A percentile compares a stretch with the other conserved stretches of the same genome.
Evolutionary conservation across 2,113 vertebrate species (phyloP).

Genomic region (Rhinolophus sinicus): DNA sequence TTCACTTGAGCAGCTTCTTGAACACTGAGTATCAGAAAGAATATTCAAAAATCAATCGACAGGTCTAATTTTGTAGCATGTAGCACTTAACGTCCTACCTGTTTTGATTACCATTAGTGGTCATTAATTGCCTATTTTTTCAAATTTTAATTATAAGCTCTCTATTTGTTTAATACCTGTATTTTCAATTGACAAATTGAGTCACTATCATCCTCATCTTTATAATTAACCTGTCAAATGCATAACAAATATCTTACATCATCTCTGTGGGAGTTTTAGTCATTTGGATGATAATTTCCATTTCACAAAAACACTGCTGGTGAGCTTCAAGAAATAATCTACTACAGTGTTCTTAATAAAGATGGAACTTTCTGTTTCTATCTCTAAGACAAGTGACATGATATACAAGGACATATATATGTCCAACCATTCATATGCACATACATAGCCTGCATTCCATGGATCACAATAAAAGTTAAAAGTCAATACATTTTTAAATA

Average conservation of each 20-base stretch:
- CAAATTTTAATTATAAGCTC: neutral
- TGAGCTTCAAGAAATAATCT: slow-evolving; percentile 59
- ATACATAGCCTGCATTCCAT: slow-evolving; percentile 1
- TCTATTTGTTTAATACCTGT: slow-evolving; percentile 52
- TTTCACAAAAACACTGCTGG: slow-evolving; percentile 43
- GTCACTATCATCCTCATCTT: slow-evolving; percentile 64
- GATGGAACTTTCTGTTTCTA: neutral
- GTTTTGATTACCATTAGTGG: slow-evolving; percentile 24
- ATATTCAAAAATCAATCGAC: slow-evolving; percentile 32
- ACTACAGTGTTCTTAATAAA: neutral
- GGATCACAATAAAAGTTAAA: slow-evolving; percentile 65
- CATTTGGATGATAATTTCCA: slow-evolving; percentile 79
- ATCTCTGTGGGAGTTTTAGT: slow-evolving; percentile 78
- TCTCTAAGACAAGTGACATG: slow-evolving; percentile 1
- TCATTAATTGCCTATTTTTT: slow-evolving; percentile 29
- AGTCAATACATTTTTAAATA: slow-evolving; percentile 68
- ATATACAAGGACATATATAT: slow-evolving; percentile 7
- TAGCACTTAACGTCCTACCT: slow-evolving; percentile 26
- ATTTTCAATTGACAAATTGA: slow-evolving; percentile 70
- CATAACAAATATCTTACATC: slow-evolving; percentile 77
- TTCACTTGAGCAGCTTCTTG: slow-evolving; percentile 17
- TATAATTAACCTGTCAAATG: slow-evolving; percentile 80
- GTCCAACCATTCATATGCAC: neutral
- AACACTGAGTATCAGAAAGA: neutral
- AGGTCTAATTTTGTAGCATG: slow-evolving; percentile 18